Percentiles rank a stretch among this genome's conserved stretches.
Evolutionary conservation across 2,888 invertebrate genomes (phyloP).

Genomic region (Idaea aversata): DNA sequence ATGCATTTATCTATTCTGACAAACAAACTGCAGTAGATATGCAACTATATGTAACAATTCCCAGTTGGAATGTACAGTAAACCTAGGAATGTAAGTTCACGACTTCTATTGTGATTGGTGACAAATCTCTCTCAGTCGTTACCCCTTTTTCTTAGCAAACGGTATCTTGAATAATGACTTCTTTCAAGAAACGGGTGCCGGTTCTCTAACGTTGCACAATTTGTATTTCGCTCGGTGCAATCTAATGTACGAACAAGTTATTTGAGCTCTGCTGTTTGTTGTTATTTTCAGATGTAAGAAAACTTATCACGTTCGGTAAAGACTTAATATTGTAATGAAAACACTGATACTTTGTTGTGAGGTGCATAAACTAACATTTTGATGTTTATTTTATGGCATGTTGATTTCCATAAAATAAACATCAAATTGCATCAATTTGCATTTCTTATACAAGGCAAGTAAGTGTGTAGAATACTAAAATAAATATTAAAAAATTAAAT

Average conservation of each 20-base stretch:
- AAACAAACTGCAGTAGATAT: no score
- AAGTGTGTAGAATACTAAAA: no score
- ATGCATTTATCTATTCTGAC: no score
- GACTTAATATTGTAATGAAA: not conserved
- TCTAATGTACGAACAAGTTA: conserved; percentile 26
- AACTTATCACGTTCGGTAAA: not conserved
- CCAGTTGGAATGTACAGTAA: not conserved
- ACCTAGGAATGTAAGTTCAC: conserved; percentile 11
- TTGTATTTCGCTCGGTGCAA: conserved; percentile 26
- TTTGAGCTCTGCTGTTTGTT: conserved; percentile 13
- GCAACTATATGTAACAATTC: no score
- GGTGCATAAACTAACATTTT: no score
- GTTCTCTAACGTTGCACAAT: conserved; percentile 27
- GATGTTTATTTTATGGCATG: no score
- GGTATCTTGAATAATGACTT: conserved; percentile 30
- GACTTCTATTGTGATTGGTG: conserved; percentile 21
- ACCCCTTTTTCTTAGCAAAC: conserved; percentile 24
- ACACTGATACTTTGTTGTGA: no score
- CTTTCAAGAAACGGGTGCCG: conserved; percentile 20
- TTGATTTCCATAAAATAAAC: no score
- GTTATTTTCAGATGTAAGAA: not conserved
- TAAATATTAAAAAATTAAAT: no score
- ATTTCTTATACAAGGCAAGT: no score
- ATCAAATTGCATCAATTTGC: no score
- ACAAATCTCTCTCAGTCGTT: conserved; percentile 26